Evolutionary conservation across 2,113 vertebrate species (phyloP).

Genomic region (Bufo gargarizans): DNA sequence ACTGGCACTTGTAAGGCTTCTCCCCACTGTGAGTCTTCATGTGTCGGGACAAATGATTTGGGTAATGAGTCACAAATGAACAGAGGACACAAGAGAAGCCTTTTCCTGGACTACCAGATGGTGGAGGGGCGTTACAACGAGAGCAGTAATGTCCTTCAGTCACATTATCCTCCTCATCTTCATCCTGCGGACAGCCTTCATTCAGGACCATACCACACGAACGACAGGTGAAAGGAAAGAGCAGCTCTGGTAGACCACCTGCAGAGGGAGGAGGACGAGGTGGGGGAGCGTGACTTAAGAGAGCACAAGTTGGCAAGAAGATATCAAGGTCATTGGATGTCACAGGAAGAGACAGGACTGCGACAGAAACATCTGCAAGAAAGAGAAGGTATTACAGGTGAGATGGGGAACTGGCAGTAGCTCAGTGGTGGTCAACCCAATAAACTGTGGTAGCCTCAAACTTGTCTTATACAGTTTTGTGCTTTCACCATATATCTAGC

Average conservation of each 20-base stretch:
- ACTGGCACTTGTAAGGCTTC: conserved; percentile 93
- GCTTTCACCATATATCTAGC: too few species aligned
- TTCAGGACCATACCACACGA: conserved; percentile 88
- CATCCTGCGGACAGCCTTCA: conserved; percentile 69
- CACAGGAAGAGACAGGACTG: conserved; percentile 71
- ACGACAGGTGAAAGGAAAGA: conserved; percentile 90
- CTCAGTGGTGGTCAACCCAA: too few species aligned
- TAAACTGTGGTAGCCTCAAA: too few species aligned
- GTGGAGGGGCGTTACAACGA: conserved; percentile 85
- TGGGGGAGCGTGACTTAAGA: conserved; percentile 65
- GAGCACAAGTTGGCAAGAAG: conserved; percentile 75
- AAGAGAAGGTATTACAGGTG: not conserved
- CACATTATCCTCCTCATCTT: conserved; percentile 77
- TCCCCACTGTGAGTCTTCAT: conserved; percentile 98
- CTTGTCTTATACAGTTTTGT: too few species aligned
- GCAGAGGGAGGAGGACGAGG: conserved; percentile 43
- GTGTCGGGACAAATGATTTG: conserved; percentile 94
- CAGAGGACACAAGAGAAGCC: conserved; percentile 91
- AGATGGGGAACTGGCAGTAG: not conserved
- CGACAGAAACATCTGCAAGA: conserved; percentile 68
- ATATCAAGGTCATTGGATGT: conserved; percentile 60
- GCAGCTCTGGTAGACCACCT: conserved; percentile 77
- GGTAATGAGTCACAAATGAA: conserved; percentile 94
- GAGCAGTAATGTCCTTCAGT: conserved; percentile 81
- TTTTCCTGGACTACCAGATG: conserved; percentile 70